phyloP scores from a whole-genome alignment of 2,113 vertebrate species.

The Eurystomus gularis region DNA sequence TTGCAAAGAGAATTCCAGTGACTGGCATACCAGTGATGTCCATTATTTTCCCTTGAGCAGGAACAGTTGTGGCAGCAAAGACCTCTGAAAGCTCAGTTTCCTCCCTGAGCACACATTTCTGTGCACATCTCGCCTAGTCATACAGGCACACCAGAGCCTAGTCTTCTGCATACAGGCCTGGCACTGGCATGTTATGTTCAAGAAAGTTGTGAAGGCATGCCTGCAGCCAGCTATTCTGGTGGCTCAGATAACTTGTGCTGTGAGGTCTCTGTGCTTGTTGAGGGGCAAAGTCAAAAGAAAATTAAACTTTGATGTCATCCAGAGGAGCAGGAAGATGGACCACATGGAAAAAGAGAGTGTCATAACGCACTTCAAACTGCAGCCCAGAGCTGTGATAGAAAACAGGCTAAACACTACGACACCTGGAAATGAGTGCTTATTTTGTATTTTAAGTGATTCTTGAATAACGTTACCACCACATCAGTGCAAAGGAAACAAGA shows the following conservation, averaged over 20 bases:
- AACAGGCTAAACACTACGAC: background rate
- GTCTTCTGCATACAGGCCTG: background rate
- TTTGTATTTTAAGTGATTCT: background rate
- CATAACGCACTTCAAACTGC: background rate
- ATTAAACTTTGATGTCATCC: background rate
- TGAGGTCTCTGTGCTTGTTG: background rate
- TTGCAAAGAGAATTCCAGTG: no score
- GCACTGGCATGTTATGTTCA: background rate
- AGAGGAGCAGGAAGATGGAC: background rate
- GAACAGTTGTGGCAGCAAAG: background rate
- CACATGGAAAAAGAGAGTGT: background rate
- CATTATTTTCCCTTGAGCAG: background rate
- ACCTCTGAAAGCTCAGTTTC: background rate
- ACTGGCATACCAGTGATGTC: background rate
- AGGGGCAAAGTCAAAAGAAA: background rate
- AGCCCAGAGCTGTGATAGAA: background rate
- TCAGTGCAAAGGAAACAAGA: background rate
- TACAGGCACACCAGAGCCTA: background rate
- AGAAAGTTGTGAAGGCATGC: background rate
- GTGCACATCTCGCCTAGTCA: background rate
- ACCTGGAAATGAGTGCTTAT: background rate
- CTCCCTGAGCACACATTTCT: background rate
- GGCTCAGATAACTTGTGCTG: background rate
- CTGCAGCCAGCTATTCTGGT: background rate
- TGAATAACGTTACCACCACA: background rate